A percentile compares a stretch with the other conserved stretches of the same genome.
Conservation (phyloP, 2,113 vertebrate species). For the Enhydra lutris region DNA sequence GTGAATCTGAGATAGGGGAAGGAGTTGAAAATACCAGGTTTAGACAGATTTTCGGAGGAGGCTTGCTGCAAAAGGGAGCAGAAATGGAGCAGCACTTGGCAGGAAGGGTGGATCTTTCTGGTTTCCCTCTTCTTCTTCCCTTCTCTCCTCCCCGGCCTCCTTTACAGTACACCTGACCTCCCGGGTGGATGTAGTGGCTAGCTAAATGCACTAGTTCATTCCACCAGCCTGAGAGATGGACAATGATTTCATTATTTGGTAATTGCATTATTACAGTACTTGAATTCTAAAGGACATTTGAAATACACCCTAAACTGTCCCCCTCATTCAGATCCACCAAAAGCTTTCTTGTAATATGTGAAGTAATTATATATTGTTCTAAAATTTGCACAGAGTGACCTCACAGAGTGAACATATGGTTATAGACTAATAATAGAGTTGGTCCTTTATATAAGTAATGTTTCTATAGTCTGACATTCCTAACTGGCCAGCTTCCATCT, state of each 20-base stretch:
- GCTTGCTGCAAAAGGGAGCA: not conserved
- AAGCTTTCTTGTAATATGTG: not conserved
- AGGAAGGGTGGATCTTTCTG: not conserved
- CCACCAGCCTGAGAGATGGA: not conserved
- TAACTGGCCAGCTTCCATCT: conserved; percentile 44
- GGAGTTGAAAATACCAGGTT: not conserved
- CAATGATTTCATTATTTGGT: not conserved
- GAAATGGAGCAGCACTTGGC: not conserved
- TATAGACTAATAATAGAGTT: conserved; percentile 43
- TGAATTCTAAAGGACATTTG: not conserved
- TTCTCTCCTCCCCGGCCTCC: not conserved
- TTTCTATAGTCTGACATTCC: conserved; percentile 38
- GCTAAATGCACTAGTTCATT: not conserved
- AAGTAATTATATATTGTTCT: conserved; percentile 1
- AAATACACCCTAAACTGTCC: not conserved
- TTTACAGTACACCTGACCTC: not conserved
- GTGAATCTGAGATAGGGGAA: not conserved
- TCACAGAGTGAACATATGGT: conserved; percentile 35
- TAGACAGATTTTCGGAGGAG: not conserved
- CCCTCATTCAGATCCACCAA: not conserved
- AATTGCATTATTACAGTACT: not conserved
- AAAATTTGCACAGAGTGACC: conserved; percentile 6
- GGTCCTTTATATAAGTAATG: not conserved
- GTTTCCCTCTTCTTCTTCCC: not conserved
- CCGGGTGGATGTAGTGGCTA: not conserved